These are phyloP conservation scores for Cacatua alba DNA, from an alignment of 2,113 vertebrate species.

Conservation along the genomic window DNA sequence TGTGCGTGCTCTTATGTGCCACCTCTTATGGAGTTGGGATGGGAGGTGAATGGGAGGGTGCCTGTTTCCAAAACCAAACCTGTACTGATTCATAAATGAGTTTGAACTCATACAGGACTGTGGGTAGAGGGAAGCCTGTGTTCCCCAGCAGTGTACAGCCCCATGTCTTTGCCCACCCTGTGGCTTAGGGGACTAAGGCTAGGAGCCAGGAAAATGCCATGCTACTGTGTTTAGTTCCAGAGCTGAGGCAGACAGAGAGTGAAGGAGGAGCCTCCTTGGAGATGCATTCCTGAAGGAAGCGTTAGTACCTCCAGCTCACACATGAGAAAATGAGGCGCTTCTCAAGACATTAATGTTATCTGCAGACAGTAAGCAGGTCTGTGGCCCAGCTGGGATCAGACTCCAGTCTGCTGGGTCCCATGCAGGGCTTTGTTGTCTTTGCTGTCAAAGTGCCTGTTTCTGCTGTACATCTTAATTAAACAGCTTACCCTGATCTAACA, in stretches of 20 bases:
- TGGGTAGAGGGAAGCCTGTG: background rate
- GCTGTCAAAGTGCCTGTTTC: background rate
- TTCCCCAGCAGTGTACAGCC: background rate
- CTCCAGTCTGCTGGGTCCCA: background rate
- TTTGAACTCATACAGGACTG: background rate
- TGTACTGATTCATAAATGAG: background rate
- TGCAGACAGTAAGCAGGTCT: background rate
- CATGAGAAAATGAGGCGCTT: background rate
- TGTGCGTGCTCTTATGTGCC: too few relatives aligned
- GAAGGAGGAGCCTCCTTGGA: background rate
- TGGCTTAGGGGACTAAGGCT: rapidly evolving
- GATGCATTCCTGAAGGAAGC: background rate
- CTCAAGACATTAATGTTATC: background rate
- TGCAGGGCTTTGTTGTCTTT: background rate
- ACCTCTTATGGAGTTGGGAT: background rate
- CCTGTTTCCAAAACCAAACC: background rate
- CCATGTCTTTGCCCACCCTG: rapidly evolving
- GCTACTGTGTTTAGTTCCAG: background rate
- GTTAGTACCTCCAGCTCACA: background rate
- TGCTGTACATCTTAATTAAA: background rate
- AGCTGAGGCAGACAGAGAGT: background rate
- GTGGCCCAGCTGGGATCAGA: background rate
- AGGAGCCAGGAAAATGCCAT: background rate
- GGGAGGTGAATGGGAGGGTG: background rate
- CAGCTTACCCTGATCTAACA: background rate